These are phyloP conservation scores for Stylophora pistillata DNA, from an alignment of 64 coral and sea anemone species.

Conservation along the genomic window DNA sequence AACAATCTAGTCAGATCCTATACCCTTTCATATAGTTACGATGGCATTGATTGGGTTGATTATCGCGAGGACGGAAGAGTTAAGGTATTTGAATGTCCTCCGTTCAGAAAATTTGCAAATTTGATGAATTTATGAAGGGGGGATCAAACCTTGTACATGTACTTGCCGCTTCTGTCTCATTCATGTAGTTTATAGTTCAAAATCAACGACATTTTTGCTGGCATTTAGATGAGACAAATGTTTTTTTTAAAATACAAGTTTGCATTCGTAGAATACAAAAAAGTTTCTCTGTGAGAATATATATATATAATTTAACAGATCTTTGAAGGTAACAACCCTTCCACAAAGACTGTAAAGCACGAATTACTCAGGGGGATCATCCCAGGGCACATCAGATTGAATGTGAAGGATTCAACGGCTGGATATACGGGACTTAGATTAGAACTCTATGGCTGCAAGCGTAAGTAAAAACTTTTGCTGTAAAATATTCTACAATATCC, in stretches of 20 bases:
- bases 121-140: too few relatives aligned
- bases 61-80: slow-evolving; percentile 33
- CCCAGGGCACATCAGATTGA: background rate
- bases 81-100: background rate
- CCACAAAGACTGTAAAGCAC: background rate
- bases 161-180: too few relatives aligned
- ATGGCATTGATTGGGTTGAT: slow-evolving; percentile 24
- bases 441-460: slow-evolving; percentile 17
- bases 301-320: background rate
- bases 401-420: background rate
- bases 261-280: too few relatives aligned
- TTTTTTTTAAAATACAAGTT: background rate
- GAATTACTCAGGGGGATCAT: background rate
- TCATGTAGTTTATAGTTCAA: too few relatives aligned
- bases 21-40: background rate
- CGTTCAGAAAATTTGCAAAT: background rate
- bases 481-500: too few relatives aligned
- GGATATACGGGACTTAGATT: background rate
- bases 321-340: background rate
- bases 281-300: background rate
- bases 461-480: background rate
- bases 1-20: background rate
- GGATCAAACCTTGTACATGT: background rate
- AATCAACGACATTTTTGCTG: too few relatives aligned
- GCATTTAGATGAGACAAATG: too few relatives aligned